Conservation (phyloP, 2,113 vertebrate genomes). For the Apeltes quadracus region DNA sequence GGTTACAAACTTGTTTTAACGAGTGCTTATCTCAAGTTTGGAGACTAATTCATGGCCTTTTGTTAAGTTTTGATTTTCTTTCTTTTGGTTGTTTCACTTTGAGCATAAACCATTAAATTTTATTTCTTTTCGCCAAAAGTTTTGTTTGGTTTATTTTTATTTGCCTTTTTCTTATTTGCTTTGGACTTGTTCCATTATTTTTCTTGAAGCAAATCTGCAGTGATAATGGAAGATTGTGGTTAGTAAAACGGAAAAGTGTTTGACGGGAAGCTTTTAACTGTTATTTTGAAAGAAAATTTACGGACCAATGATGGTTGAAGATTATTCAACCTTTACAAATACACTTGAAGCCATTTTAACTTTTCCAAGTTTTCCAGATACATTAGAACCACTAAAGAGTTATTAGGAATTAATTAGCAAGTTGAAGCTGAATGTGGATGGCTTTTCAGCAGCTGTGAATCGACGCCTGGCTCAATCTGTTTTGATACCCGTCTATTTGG, state of each 20-base stretch:
- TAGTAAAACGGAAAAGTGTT: neutral
- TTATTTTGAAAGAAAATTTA: neutral
- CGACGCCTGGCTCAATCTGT: neutral
- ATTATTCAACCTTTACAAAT: neutral
- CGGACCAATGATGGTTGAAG: slow-evolving; percentile 32
- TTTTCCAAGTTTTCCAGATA: neutral
- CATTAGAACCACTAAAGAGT: slow-evolving; percentile 3
- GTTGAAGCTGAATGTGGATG: neutral
- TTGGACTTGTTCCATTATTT: slow-evolving; percentile 35
- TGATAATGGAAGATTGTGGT: neutral
- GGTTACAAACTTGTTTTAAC: slow-evolving; percentile 76
- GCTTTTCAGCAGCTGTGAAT: neutral
- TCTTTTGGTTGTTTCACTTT: slow-evolving; percentile 87
- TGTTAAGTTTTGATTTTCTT: slow-evolving; percentile 86
- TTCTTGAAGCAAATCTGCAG: slow-evolving; percentile 7
- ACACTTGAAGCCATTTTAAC: slow-evolving; percentile 24
- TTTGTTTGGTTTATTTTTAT: slow-evolving; percentile 91
- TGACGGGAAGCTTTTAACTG: neutral
- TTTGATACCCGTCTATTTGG: neutral
- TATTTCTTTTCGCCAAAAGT: slow-evolving; percentile 94
- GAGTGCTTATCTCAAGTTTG: slow-evolving; percentile 86
- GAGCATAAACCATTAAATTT: slow-evolving; percentile 99
- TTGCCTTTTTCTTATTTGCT: slow-evolving; percentile 31
- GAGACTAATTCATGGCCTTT: slow-evolving; percentile 86
- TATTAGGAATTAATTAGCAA: too few relatives aligned